Percentiles rank a stretch among this genome's conserved stretches.
Conservation (phyloP, 2,888 invertebrate species). For the Mesorhabditis belari region DNA sequence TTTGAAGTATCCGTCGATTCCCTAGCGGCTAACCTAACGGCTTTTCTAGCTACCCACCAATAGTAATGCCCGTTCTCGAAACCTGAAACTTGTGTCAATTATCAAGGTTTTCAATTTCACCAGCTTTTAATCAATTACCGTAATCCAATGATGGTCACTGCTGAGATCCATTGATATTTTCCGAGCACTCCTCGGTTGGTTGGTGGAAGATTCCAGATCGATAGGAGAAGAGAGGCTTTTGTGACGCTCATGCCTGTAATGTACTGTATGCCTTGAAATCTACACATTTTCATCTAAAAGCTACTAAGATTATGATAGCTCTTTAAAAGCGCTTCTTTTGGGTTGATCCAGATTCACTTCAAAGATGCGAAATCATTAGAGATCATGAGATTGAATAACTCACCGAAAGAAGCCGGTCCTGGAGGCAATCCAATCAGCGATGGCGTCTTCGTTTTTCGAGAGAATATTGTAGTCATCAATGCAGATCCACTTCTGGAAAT, state of each 20-base stretch:
- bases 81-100: neutral
- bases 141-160: conserved; percentile 41
- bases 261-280: too few relatives aligned
- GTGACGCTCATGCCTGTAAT: conserved; percentile 41
- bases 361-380: too few relatives aligned
- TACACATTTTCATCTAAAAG: neutral
- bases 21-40: conserved; percentile 38
- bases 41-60: conserved; percentile 46
- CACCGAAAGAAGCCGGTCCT: conserved; percentile 42
- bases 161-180: conserved; percentile 35
- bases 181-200: conserved; percentile 23
- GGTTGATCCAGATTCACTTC: too few relatives aligned
- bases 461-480: conserved; percentile 22
- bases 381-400: too few relatives aligned
- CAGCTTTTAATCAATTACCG: conserved; percentile 14
- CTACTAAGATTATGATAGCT: conserved; percentile 1
- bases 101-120: neutral
- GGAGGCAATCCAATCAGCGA: conserved; percentile 39
- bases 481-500: conserved; percentile 19
- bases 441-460: conserved; percentile 24
- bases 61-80: conserved; percentile 18
- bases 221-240: conserved; percentile 35
- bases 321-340: too few relatives aligned
- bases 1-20: conserved; percentile 34
- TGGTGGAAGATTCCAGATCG: conserved; percentile 38